Conservation (phyloP, 1,140 invertebrate genomes). For the Cardiocondyla obscurior region DNA sequence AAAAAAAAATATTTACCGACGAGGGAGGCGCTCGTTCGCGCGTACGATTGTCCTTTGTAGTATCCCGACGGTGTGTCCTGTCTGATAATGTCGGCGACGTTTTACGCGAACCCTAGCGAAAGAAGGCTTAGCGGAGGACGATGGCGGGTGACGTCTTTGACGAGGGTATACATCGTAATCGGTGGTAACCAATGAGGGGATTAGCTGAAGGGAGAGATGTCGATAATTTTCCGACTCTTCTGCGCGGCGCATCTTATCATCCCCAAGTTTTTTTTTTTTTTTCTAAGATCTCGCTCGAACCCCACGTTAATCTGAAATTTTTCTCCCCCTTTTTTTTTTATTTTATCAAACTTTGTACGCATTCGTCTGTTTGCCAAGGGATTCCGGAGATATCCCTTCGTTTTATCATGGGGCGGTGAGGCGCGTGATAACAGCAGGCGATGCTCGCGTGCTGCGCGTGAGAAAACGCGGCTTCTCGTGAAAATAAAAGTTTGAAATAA, state of each 20-base stretch:
- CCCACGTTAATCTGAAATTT: neutral
- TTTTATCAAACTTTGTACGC: neutral
- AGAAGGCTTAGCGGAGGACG: constrained; percentile 43
- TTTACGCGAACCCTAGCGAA: constrained; percentile 28
- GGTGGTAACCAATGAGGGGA: constrained; percentile 28
- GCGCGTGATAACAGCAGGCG: constrained; percentile 20
- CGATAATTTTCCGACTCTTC: constrained; percentile 59
- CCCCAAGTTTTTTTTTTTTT: neutral
- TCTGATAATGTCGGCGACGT: constrained; percentile 55
- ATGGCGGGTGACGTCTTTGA: constrained; percentile 64
- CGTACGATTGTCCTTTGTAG: neutral
- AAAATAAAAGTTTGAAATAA: constrained; percentile 52
- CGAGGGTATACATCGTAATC: constrained; percentile 73
- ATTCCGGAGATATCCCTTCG: neutral
- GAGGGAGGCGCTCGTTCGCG: neutral
- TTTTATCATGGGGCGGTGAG: constrained; percentile 48
- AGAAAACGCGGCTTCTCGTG: constrained; percentile 46
- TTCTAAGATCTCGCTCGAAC: neutral
- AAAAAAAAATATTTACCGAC: constrained; percentile 16
- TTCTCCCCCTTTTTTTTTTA: neutral
- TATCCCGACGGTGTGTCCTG: neutral
- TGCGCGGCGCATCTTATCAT: constrained; percentile 55
- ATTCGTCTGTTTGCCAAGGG: constrained; percentile 22
- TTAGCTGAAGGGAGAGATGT: neutral
- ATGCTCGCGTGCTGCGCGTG: constrained; percentile 47